A percentile compares a stretch with the other conserved stretches of the same genome.
Evolutionary conservation across 1,140 invertebrate species (phyloP).

Genomic region (Coelopa frigida): DNA sequence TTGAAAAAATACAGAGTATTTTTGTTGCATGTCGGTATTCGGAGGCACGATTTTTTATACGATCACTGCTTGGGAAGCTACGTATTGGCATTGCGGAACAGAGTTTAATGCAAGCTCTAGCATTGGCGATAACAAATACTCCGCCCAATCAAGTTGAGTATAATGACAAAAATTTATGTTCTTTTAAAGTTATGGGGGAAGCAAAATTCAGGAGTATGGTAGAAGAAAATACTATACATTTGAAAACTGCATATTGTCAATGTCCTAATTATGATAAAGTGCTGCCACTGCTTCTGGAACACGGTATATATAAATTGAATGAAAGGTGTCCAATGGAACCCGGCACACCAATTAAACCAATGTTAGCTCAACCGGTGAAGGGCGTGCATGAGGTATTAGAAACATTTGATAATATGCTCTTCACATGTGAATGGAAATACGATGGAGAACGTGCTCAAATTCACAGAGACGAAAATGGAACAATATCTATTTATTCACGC

Average conservation of each 20-base stretch:
- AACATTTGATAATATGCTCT: conserved; percentile 84
- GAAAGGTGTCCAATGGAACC: conserved; percentile 82
- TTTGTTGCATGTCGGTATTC: conserved; percentile 86
- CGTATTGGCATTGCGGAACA: conserved; percentile 96
- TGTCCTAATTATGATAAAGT: conserved; percentile 93
- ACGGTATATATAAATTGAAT: conserved; percentile 73
- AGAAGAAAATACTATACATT: conserved; percentile 66
- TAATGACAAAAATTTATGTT: conserved; percentile 51
- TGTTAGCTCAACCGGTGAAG: conserved; percentile 97
- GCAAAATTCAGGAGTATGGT: conserved; percentile 75
- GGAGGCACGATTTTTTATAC: conserved; percentile 88
- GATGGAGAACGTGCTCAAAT: conserved; percentile 98
- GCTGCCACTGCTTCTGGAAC: conserved; percentile 69
- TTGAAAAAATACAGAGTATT: conserved; percentile 86
- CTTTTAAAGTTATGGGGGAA: too few species aligned
- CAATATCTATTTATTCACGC: conserved; percentile 81
- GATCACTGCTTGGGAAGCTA: conserved; percentile 84
- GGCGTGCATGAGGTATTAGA: conserved; percentile 84
- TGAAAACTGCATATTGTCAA: conserved; percentile 95
- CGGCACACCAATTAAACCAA: conserved; percentile 93
- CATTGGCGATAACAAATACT: conserved; percentile 65
- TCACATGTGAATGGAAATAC: conserved; percentile 99
- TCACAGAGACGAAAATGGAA: conserved; percentile 62
- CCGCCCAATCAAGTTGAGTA: conserved; percentile 58
- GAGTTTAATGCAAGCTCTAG: conserved; percentile 87